phyloP scores from a whole-genome alignment of 2,888 invertebrate species.

The Nomada flava region DNA sequence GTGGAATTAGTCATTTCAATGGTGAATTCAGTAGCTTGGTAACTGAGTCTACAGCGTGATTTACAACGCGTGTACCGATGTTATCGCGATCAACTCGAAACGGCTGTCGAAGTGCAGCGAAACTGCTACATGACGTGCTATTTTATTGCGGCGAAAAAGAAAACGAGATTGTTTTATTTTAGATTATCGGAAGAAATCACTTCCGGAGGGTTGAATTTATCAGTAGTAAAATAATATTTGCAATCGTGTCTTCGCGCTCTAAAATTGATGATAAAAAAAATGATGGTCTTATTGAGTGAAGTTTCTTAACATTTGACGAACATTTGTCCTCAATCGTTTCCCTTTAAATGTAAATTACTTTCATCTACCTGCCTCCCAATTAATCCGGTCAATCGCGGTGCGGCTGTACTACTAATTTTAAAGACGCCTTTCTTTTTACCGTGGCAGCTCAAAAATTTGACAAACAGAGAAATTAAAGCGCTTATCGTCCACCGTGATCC shows the following conservation, averaged over 20 bases:
- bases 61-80: slow-evolving; percentile 30
- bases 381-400: no score
- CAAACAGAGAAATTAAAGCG: slow-evolving; percentile 51
- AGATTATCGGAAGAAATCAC: not conserved
- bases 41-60: slow-evolving; percentile 14
- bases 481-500: slow-evolving; percentile 41
- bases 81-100: slow-evolving; percentile 22
- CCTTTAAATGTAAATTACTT: no score
- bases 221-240: no score
- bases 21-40: slow-evolving; percentile 13
- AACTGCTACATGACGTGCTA: not conserved
- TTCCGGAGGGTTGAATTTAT: no score
- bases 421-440: not conserved
- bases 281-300: no score
- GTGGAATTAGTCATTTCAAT: not conserved
- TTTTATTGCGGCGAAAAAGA: slow-evolving; percentile 1
- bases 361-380: no score
- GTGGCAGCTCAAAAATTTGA: slow-evolving; percentile 70
- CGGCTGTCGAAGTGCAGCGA: slow-evolving; percentile 20
- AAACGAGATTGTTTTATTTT: not conserved
- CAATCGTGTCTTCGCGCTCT: not conserved
- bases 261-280: not conserved
- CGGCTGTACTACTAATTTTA: not conserved
- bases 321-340: no score
- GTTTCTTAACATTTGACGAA: no score